Evolutionary conservation across 2,888 invertebrate genomes (phyloP), one percentile per base, ranked within the genome.

Genomic region (Buathra laborator): DNA sequence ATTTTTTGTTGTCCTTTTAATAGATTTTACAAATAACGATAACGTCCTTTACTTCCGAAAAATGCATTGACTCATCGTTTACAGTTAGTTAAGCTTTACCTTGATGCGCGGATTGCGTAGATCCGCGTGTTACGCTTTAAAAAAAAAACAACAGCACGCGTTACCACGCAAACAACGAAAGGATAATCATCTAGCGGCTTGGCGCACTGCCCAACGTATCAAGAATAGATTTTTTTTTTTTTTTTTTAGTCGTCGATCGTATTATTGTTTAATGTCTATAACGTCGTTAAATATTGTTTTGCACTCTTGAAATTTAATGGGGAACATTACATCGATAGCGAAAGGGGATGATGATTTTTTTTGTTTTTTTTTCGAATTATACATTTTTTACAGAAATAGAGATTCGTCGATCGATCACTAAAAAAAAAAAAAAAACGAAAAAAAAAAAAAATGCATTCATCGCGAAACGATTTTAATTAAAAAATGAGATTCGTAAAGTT

Each of bases 161-260:
- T 72, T 74, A 59, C 74, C 24, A 64, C 62, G 32, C 74, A 64
- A 74, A 62, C 74, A 74, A 46, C 48, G 46, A 19, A 6, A 16
- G 48, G 43, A 59, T 59, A 44, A 43, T 62, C 74, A 32, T 62
- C 62, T 37, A 68, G 72, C 68, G 56, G 71, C 53, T 53, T 81
- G 84, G 84, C 84, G 81, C 44, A 37, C 43, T 81, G 84, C 84
- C 84, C 37, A 6, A 81, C 68, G 81, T 51, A 75, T 78, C 70
- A 74, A 78, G 74, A 85, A 85, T 85, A 85, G 81, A 85, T 74
- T 37, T 80, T 86, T 81, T 86, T 77, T 81, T 48, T 81, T 86
- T 77, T 81, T 48, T 24, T 64, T 83, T 71, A 43, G 74, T 81
- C 24, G 24, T 75, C 67, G n/a, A 68, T 64, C 51, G 67, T 44